Evolutionary conservation across 2,888 invertebrate genomes (phyloP).

Genomic region (Gymnosoma rotundatum): DNA sequence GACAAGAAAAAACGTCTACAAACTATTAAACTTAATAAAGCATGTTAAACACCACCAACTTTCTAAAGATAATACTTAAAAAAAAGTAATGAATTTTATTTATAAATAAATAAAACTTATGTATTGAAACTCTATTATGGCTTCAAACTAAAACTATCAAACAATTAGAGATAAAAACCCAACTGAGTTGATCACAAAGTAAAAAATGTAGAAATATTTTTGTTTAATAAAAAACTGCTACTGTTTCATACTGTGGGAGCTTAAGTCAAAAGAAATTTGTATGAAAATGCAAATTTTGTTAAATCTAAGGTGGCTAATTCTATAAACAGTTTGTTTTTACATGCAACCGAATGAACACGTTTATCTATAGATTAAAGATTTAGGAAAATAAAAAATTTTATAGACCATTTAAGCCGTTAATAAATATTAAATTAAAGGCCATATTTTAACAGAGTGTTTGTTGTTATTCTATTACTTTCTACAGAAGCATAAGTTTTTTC

Average conservation of each 20-base stretch:
- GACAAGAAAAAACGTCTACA: slow-evolving; percentile 8
- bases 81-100: slow-evolving; percentile 36
- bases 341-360: not conserved
- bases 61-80: slow-evolving; percentile 61
- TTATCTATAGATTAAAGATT: not conserved
- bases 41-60: slow-evolving; percentile 62
- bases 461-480: too few species aligned
- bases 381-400: not conserved
- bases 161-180: slow-evolving; percentile 38
- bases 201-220: slow-evolving; percentile 32
- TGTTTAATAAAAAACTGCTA: slow-evolving; percentile 18
- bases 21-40: slow-evolving; percentile 55
- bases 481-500: too few species aligned
- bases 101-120: slow-evolving; percentile 38
- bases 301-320: slow-evolving; percentile 18
- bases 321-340: not conserved
- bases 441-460: too few species aligned
- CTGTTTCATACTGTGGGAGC: slow-evolving; percentile 47
- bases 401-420: not conserved
- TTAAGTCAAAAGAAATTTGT: slow-evolving; percentile 3
- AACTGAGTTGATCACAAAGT: slow-evolving; percentile 14
- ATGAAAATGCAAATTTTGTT: slow-evolving; percentile 16
- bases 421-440: too few species aligned
- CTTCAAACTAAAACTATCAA: slow-evolving; percentile 11
- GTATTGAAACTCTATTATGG: slow-evolving; percentile 18